These are phyloP conservation scores for Ryuthela nishihirai DNA, from an alignment of 2,888 invertebrate species.

Conservation along the genomic window DNA sequence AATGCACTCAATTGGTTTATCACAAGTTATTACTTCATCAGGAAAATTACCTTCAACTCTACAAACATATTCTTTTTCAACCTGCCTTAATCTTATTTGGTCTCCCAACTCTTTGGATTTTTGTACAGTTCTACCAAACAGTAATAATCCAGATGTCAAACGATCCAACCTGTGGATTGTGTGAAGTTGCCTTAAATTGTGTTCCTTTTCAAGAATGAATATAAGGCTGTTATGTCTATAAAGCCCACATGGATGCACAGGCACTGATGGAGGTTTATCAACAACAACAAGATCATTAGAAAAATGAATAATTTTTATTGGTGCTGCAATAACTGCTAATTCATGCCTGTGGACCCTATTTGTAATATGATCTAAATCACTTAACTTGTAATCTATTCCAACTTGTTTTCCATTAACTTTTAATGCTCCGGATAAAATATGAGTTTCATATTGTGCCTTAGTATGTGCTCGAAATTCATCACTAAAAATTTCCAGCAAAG, in stretches of 20 bases:
- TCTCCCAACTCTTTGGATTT: conserved; percentile 94
- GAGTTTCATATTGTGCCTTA: conserved; percentile 72
- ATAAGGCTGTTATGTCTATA: conserved; percentile 97
- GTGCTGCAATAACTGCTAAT: conserved; percentile 93
- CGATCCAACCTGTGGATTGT: conserved; percentile 95
- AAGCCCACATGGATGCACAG: conserved; percentile 97
- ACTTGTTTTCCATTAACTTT: conserved; percentile 60
- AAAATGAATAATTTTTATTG: conserved; percentile 95
- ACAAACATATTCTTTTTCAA: conserved; percentile 93
- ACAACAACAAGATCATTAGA: conserved; percentile 99
- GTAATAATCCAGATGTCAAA: conserved; percentile 86
- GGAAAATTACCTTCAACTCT: conserved; percentile 92
- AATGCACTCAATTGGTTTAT: conserved; percentile 86
- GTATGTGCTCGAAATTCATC: conserved; percentile 92
- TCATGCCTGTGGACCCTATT: conserved; percentile 88
- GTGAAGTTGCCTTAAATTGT: conserved; percentile 85
- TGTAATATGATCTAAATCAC: conserved; percentile 87
- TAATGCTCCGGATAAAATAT: conserved; percentile 35
- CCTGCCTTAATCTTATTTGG: conserved; percentile 85
- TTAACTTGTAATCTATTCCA: conserved; percentile 82
- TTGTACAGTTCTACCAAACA: conserved; percentile 89
- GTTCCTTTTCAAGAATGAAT: conserved; percentile 93
- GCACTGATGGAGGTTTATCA: conserved; percentile 99
- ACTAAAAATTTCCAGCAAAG: conserved; percentile 86
- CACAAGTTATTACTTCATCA: conserved; percentile 69